phyloP scores from a whole-genome alignment of 2,113 vertebrate genomes.

The Trogon melanurus region DNA sequence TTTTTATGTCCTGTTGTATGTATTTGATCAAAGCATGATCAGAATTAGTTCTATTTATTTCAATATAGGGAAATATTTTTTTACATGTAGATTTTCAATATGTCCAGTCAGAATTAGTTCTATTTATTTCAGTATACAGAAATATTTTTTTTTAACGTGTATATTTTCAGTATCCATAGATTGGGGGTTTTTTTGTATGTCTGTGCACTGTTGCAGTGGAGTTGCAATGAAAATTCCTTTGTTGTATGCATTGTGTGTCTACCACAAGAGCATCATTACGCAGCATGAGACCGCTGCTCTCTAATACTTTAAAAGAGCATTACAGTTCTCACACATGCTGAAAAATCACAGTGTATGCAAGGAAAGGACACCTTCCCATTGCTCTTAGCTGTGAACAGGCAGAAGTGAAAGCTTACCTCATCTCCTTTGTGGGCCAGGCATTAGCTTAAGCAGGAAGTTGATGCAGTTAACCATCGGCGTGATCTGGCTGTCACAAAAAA shows the following conservation, averaged over 20 bases:
- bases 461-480: conserved; percentile 1
- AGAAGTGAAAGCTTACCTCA: conserved; percentile 39
- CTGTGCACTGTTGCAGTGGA: not conserved
- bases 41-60: not conserved
- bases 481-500: not conserved
- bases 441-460: conserved; percentile 44
- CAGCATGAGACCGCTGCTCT: fast-evolving
- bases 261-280: not conserved
- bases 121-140: not conserved
- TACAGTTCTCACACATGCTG: not conserved
- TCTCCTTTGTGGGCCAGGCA: not conserved
- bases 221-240: not conserved
- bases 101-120: not conserved
- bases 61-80: not conserved
- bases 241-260: fast-evolving
- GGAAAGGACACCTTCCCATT: not conserved
- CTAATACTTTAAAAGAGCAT: not conserved
- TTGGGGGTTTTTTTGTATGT: fast-evolving
- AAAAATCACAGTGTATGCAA: not conserved
- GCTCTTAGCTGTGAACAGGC: not conserved
- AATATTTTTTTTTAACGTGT: not conserved
- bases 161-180: not conserved
- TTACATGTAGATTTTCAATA: not conserved
- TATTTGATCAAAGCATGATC: not conserved
- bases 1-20: not conserved